phyloP scores from a whole-genome alignment of 2,113 vertebrate species.

The Salvator merianae region DNA sequence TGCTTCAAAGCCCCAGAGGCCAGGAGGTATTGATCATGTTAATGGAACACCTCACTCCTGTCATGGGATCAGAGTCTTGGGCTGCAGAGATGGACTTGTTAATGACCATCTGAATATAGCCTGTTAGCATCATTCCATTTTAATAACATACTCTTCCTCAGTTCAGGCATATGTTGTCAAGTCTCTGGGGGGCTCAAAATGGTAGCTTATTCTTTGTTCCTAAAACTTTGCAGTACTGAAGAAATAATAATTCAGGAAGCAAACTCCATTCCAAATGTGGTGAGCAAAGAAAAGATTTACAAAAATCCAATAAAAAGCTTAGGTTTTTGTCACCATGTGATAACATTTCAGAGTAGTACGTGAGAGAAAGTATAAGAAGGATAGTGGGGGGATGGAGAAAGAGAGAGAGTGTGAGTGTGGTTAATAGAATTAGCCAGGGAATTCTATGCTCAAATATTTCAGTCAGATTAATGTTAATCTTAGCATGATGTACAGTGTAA shows the following conservation, averaged over 20 bases:
- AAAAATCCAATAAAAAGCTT: slow-evolving; percentile 67
- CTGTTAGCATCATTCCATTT: background rate
- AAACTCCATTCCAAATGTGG: slow-evolving; percentile 47
- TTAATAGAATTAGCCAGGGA: slow-evolving; percentile 70
- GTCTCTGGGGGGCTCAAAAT: background rate
- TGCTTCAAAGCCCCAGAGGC: no score
- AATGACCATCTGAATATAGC: no score
- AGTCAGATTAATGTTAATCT: slow-evolving; percentile 71
- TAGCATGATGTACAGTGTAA: slow-evolving; percentile 59
- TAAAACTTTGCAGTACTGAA: slow-evolving; percentile 13
- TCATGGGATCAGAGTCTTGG: no score
- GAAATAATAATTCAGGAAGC: slow-evolving; percentile 38
- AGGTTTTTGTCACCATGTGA: slow-evolving; percentile 64
- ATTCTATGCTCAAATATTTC: slow-evolving; percentile 61
- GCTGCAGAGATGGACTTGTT: no score
- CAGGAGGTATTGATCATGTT: no score
- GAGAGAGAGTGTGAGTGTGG: slow-evolving; percentile 27
- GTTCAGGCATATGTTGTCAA: background rate
- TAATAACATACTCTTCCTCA: background rate
- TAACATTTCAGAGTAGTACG: slow-evolving; percentile 66
- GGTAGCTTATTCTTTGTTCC: background rate
- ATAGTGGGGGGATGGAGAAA: background rate
- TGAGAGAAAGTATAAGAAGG: background rate
- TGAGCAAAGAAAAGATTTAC: slow-evolving; percentile 65
- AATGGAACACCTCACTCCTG: no score